Evolutionary conservation across 1,140 invertebrate species (phyloP), one percentile per base, ranked within the genome.

Genomic region (Dufourea novaeangliae): DNA sequence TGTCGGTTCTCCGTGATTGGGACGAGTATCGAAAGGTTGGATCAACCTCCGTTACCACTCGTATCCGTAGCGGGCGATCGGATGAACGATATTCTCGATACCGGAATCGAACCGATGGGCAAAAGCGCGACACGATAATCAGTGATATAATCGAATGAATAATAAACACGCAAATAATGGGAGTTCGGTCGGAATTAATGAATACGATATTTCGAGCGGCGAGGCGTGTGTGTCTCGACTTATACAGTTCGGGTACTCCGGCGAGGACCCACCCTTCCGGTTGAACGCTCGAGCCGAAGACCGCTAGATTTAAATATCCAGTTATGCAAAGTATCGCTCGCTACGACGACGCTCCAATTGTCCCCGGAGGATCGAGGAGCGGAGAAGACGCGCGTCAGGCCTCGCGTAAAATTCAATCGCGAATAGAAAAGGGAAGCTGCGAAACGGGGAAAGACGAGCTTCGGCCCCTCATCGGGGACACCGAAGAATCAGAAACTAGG

Each of bases 401-500:
- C n/a, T 41, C 32, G 20, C 59, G 59, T 14, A n/a, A 62, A 62
- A 25, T 41, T 62, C 32, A 34, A 39, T 57, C 63, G 84, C 46
- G 20, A 50, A 50, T 5, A n/a, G 46, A 50, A 78, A 78, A 34
- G 57, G 37, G 32, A 22, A 17, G 25, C 7, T 29, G 59, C 20
- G 25, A 10, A 39, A 61, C 20, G n/a, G 59, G 20, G 25, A 41
- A 50, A 50, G 32, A 29, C 12, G 27, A 46, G 63, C 78, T 79
- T 82, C 81, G 78, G 79, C n/a, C 82, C 54, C 25, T 5, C 12
- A 56, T 11, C 25, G 52, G 10, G 14, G 52, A 11, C 52, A n/a
- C 14, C 22, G 52, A 54, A 14, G 52, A 29, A 29, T 29, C 79
- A 72, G 81, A 85, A 83, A 80, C 81, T 59, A 71, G 74, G 78